Percentiles rank a stretch among this genome's conserved stretches.
Evolutionary conservation across 2,888 invertebrate species (phyloP).

Genomic region (Drosophila rubida): DNA sequence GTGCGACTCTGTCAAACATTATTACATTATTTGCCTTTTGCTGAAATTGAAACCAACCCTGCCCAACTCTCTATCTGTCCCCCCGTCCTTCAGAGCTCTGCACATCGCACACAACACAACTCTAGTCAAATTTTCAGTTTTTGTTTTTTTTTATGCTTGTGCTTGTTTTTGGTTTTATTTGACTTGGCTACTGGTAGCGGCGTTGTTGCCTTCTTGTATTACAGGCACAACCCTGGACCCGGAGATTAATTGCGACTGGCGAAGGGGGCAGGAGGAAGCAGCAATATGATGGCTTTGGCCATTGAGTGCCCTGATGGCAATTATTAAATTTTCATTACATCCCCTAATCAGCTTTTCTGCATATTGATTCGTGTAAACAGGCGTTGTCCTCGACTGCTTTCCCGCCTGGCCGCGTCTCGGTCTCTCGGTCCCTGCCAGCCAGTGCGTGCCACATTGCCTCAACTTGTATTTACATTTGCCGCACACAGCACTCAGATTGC

Average conservation of each 20-base stretch:
- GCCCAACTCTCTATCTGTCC: conserved; percentile 32
- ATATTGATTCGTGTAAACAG: conserved; percentile 74
- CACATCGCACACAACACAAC: conserved; percentile 2
- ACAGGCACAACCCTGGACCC: conserved; percentile 59
- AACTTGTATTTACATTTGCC: conserved; percentile 36
- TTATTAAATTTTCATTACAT: conserved; percentile 84
- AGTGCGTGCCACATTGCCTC: conserved; percentile 25
- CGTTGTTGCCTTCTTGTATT: conserved; percentile 47
- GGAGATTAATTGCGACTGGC: conserved; percentile 70
- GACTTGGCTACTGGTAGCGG: conserved; percentile 50
- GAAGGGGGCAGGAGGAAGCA: neutral
- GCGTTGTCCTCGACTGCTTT: neutral
- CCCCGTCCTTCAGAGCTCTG: neutral
- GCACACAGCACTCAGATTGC: conserved; percentile 9
- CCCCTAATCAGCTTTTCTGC: conserved; percentile 83
- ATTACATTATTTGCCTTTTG: conserved; percentile 80
- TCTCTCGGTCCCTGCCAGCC: neutral
- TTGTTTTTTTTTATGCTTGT: conserved; percentile 17
- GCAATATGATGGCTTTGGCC: conserved; percentile 20
- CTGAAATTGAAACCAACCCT: conserved; percentile 84
- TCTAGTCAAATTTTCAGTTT: conserved; percentile 49
- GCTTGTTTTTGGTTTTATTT: conserved; percentile 41
- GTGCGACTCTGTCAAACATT: conserved; percentile 72
- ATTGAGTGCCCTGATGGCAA: conserved; percentile 71
- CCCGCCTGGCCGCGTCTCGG: neutral